phyloP scores from a whole-genome alignment of 1,140 invertebrate genomes.

The Theocolax elegans region DNA sequence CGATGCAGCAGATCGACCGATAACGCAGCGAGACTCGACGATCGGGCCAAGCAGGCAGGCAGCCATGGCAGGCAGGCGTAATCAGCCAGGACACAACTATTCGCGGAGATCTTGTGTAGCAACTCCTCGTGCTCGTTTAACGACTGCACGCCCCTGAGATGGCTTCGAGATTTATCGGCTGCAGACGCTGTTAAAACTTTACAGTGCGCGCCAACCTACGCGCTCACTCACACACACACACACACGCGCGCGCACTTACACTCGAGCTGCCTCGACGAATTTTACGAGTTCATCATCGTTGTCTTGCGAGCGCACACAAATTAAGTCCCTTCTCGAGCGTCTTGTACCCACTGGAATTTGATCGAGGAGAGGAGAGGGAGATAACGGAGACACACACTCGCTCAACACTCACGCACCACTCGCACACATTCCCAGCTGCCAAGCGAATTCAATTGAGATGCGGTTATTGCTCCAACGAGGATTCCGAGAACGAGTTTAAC shows the following conservation, averaged over 20 bases:
- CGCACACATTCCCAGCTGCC: too few species aligned
- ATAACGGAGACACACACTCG: too few species aligned
- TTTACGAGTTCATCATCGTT: constrained; percentile 23
- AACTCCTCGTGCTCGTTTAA: not conserved
- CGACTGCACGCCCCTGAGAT: not conserved
- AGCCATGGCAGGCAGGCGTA: not conserved
- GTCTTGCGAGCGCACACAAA: constrained; percentile 1
- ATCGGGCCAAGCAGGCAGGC: not conserved
- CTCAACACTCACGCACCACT: too few species aligned
- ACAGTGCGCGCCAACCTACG: constrained; percentile 6
- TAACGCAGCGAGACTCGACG: not conserved
- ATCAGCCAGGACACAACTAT: constrained; percentile 23
- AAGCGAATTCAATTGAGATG: too few species aligned
- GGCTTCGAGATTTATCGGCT: constrained; percentile 25
- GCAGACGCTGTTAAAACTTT: constrained; percentile 27
- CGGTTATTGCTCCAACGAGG: not conserved
- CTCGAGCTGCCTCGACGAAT: not conserved
- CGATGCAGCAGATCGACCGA: not conserved
- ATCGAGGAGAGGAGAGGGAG: not conserved
- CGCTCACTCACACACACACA: not conserved
- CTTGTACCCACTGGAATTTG: too few species aligned
- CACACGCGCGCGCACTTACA: too few species aligned
- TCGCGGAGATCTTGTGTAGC: not conserved
- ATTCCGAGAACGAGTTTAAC: not conserved
- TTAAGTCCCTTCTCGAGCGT: too few species aligned